phyloP scores from a whole-genome alignment of 2,888 invertebrate species.

The Andricus quercusramuli region DNA sequence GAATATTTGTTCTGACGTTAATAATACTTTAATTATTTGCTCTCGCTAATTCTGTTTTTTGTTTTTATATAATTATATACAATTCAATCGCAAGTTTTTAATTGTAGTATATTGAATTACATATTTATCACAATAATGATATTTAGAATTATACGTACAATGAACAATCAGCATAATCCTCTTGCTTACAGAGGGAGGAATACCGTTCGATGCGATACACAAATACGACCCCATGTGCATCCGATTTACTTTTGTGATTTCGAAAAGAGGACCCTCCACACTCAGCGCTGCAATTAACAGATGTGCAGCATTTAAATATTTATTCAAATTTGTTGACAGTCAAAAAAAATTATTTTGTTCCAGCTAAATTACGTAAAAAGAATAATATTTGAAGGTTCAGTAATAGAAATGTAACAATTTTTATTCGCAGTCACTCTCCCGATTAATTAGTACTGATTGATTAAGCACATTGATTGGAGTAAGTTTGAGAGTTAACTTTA shows the following conservation, averaged over 20 bases:
- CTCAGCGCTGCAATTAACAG: conserved; percentile 81
- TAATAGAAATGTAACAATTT: too few species aligned
- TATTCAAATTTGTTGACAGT: conserved; percentile 25
- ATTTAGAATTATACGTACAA: conserved; percentile 75
- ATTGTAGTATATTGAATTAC: background rate
- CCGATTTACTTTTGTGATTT: conserved; percentile 77
- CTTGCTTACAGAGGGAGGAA: conserved; percentile 80
- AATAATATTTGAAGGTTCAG: too few species aligned
- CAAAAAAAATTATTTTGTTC: background rate
- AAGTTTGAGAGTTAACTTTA: too few species aligned
- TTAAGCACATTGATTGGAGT: too few species aligned
- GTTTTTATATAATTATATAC: background rate
- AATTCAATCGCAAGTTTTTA: background rate
- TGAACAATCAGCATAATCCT: conserved; percentile 79
- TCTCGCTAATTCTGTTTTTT: background rate
- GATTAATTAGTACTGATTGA: too few species aligned
- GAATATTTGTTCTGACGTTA: conserved; percentile 6
- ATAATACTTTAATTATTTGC: background rate
- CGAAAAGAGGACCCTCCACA: conserved; percentile 82
- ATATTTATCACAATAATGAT: conserved; percentile 4
- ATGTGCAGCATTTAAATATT: conserved; percentile 48
- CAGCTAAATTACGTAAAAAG: background rate
- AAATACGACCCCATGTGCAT: conserved; percentile 80
- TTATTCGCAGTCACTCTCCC: too few species aligned
- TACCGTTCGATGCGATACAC: conserved; percentile 80